Percentiles rank a stretch among this genome's conserved stretches.
phyloP scores from a whole-genome alignment of 2,113 vertebrate genomes.

The Crotalus tigris region DNA sequence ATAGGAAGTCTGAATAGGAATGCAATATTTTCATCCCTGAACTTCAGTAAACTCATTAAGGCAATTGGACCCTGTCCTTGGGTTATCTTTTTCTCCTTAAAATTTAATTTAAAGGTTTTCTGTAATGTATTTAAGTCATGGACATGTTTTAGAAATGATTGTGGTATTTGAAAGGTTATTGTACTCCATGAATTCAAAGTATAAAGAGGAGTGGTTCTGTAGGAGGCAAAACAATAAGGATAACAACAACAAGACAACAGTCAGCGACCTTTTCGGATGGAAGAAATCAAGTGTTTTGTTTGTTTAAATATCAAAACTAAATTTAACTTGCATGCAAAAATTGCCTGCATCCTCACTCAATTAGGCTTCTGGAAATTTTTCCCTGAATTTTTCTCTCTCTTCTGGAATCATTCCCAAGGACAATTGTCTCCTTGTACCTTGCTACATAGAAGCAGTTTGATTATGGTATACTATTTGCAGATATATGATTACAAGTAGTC shows the following conservation, averaged over 20 bases:
- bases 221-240: not conserved
- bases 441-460: not conserved
- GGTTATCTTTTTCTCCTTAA: not conserved
- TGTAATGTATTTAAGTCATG: not conserved
- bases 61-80: not conserved
- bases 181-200: not conserved
- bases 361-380: not conserved
- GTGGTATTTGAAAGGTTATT: not conserved
- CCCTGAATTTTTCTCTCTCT: not conserved
- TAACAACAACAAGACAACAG: not conserved
- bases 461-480: not conserved
- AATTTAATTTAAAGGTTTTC: not conserved
- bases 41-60: conserved; percentile 1
- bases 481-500: not conserved
- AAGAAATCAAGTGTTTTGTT: not conserved
- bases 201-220: not conserved
- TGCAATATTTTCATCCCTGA: not conserved
- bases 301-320: not conserved
- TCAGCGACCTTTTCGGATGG: not conserved
- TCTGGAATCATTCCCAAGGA: too few relatives aligned
- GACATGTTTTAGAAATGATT: conserved; percentile 10
- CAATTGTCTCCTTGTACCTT: not conserved
- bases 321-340: not conserved
- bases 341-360: not conserved
- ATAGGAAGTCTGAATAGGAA: not conserved